These are phyloP conservation scores for Noturus placidus DNA, from an alignment of 2,113 vertebrate species.

Conservation along the genomic window DNA sequence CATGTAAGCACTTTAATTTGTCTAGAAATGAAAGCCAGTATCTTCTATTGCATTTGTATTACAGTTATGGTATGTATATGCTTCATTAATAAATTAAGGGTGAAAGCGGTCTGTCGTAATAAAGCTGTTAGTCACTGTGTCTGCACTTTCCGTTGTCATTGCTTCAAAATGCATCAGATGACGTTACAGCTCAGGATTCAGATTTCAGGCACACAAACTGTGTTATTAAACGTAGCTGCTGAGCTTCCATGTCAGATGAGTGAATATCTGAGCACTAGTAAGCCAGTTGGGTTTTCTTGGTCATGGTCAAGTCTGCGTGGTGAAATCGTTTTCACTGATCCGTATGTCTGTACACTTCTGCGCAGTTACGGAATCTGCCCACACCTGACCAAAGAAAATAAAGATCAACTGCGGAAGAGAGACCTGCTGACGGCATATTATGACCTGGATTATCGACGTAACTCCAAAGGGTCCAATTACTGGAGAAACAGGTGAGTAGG, in stretches of 20 bases:
- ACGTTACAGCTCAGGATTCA: background rate
- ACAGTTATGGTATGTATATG: background rate
- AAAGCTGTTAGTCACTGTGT: background rate
- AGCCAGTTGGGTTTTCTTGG: background rate
- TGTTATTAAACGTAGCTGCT: no score
- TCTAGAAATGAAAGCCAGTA: background rate
- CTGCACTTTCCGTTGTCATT: background rate
- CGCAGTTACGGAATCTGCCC: constrained; percentile 74
- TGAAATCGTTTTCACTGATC: background rate
- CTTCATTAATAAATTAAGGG: background rate
- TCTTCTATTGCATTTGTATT: background rate
- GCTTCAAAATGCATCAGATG: background rate
- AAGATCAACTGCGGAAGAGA: constrained; percentile 65
- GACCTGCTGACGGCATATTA: constrained; percentile 72
- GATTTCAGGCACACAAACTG: background rate
- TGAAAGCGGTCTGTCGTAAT: background rate
- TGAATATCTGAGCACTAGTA: background rate
- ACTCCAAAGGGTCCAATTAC: constrained; percentile 72
- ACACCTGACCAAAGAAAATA: constrained; percentile 72
- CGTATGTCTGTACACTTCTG: constrained; percentile 2
- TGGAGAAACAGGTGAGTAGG: constrained; percentile 75
- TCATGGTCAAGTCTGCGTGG: background rate
- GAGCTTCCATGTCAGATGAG: background rate
- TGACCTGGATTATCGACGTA: constrained; percentile 71
- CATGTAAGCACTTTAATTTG: constrained; percentile 59